A percentile compares a stretch with the other conserved stretches of the same genome.
phyloP scores from a whole-genome alignment of 2,888 invertebrate genomes.

The Philhelius pedissequus region DNA sequence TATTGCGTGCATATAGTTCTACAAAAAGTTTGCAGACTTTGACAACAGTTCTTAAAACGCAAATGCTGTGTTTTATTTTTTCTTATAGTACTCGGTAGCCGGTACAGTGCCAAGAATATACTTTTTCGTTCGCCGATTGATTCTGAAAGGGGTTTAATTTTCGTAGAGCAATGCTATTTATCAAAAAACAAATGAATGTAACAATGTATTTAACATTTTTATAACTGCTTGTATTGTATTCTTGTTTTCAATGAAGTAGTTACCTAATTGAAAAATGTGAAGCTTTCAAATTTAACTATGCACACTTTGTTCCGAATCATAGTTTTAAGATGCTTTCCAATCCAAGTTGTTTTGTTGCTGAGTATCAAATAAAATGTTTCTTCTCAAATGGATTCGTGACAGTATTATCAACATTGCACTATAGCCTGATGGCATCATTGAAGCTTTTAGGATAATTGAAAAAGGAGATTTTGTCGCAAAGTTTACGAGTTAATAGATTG shows the following conservation, averaged over 20 bases:
- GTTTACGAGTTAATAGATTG: neutral
- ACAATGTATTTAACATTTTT: neutral
- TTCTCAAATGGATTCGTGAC: neutral
- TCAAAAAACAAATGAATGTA: no score
- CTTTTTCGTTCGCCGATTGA: no score
- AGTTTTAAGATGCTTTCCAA: neutral
- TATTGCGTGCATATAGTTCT: no score
- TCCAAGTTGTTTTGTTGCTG: neutral
- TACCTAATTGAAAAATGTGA: neutral
- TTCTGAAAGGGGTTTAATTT: no score
- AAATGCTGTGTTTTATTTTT: no score
- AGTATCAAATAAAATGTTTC: neutral
- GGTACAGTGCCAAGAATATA: no score
- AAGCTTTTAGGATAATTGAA: slow-evolving; percentile 9
- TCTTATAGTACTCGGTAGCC: no score
- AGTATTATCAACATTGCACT: neutral
- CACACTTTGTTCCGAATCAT: neutral
- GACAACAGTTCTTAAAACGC: no score
- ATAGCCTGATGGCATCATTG: neutral
- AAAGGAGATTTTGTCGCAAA: neutral
- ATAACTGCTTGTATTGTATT: neutral
- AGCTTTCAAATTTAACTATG: neutral
- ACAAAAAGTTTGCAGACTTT: no score
- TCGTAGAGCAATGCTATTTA: no score
- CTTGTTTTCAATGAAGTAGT: neutral